Base-by-base conservation (phyloP, 2,888 invertebrate species). In the Limenitis camilla region DNA sequence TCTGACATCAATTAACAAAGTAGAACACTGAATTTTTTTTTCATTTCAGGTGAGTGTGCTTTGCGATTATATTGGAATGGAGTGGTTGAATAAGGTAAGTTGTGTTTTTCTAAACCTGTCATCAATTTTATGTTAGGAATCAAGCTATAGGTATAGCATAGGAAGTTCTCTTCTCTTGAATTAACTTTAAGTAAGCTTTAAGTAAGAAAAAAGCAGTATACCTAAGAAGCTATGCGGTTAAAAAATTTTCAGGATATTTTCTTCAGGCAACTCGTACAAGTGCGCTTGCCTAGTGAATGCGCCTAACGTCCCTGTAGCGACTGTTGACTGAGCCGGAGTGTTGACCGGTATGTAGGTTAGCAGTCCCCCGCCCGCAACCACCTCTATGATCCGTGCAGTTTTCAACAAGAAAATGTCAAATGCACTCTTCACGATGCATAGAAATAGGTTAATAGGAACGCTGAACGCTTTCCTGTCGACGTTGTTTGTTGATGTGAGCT, bases 311-410 rank as follows among this genome's bases (percentile, higher is more conserved):
- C 86, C 87, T 87, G 87, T 84, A 83, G 83, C 86, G 87, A 85
- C 81, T 87, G 87, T 87, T 86, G 87, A 86, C 86, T 87, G 86
- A 79, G 84, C 70, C 85, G 87, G 87, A 86, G 86, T 87, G 86
- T 82, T 87, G 87, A 87, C 87, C 87, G 86, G 86, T 80, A 87
- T 87, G 81, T 87, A 85, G 87, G 87, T 86, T 85, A 86, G 81
- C 84, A 77, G 56, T 60, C 56, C 61, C 61, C 60, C 62, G 59
- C 65, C 59, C 67, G 77, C 78, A 81, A 71, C 83, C 80, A 78
- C 81, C 75, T 76, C 80, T 79, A 77, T 76, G 77, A 80, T 74
- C 80, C 71, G 74, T 82, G 83, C 82, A 81, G 76, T 83, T 82
- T 82, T 81, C 75, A 76, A 78, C 74, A 69, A 74, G 72, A 78